Conservation (phyloP, 2,888 invertebrate genomes). For the Liodrosophila aerea region DNA sequence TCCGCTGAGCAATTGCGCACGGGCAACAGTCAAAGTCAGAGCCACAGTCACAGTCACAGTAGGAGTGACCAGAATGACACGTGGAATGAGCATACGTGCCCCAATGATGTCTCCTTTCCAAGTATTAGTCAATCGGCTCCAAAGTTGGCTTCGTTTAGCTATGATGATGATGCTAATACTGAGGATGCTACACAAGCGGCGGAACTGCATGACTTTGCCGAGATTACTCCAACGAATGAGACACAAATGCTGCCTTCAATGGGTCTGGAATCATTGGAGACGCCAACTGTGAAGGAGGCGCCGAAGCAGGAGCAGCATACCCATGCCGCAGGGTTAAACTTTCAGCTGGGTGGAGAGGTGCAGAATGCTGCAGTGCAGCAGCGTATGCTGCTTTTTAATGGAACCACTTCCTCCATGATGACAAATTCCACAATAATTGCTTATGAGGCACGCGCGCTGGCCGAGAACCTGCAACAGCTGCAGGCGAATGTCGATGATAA, state of each 20-base stretch:
- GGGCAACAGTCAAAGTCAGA: slow-evolving; percentile 31
- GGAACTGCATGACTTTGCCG: slow-evolving; percentile 70
- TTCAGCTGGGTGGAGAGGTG: slow-evolving; percentile 43
- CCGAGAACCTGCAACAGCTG: slow-evolving; percentile 82
- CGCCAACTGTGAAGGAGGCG: slow-evolving; percentile 76
- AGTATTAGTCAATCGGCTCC: slow-evolving; percentile 91
- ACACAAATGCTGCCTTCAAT: slow-evolving; percentile 45
- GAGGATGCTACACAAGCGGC: slow-evolving; percentile 81
- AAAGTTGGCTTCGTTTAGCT: slow-evolving; percentile 87
- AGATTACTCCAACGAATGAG: slow-evolving; percentile 80
- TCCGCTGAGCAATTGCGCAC: slow-evolving; percentile 85
- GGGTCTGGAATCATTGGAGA: slow-evolving; percentile 65
- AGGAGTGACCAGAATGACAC: slow-evolving; percentile 84
- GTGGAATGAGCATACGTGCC: slow-evolving; percentile 91
- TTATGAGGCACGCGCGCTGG: slow-evolving; percentile 88
- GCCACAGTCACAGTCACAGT: slow-evolving; percentile 23
- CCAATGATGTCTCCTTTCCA: slow-evolving; percentile 91
- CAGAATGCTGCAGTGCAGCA: slow-evolving; percentile 53
- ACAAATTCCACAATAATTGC: slow-evolving; percentile 89
- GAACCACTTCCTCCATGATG: slow-evolving; percentile 83
- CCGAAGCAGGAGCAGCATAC: slow-evolving; percentile 55
- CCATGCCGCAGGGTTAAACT: slow-evolving; percentile 24
- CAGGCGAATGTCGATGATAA: slow-evolving; percentile 32
- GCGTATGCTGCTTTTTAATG: slow-evolving; percentile 81
- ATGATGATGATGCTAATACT: slow-evolving; percentile 84